Percentiles rank a stretch among this genome's conserved stretches.
phyloP scores from a whole-genome alignment of 2,113 vertebrate species.

The Melanerpes aurifrons region DNA sequence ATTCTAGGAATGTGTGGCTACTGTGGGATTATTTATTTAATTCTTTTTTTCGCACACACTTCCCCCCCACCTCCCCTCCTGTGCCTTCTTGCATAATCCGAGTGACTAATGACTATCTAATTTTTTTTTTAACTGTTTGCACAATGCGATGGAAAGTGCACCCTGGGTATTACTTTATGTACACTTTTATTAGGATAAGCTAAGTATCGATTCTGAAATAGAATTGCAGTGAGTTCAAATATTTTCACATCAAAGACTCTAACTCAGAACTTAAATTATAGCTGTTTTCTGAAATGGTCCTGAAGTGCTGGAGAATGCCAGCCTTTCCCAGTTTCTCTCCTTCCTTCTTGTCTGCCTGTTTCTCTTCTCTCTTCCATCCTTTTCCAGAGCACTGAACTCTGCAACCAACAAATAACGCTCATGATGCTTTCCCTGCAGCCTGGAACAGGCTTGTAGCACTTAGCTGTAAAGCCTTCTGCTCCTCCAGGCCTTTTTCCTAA shows the following conservation, averaged over 20 bases:
- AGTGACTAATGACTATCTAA: neutral
- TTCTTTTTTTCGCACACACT: neutral
- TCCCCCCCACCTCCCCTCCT: neutral
- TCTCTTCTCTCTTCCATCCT: neutral
- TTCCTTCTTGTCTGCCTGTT: neutral
- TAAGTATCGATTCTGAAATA: neutral
- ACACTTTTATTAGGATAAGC: neutral
- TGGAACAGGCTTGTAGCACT: neutral
- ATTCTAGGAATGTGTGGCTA: conserved; percentile 48
- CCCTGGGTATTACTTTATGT: neutral
- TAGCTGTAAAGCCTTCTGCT: neutral
- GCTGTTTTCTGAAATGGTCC: neutral
- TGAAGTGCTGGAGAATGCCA: neutral
- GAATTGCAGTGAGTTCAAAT: neutral
- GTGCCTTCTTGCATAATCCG: conserved; percentile 42
- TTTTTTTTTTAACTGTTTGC: neutral
- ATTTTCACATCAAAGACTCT: neutral
- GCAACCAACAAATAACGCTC: neutral
- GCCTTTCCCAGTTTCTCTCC: neutral
- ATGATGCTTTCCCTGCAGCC: neutral
- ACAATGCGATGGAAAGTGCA: neutral
- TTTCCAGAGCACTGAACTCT: neutral
- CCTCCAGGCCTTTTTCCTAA: neutral
- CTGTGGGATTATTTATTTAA: neutral
- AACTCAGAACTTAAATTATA: neutral